Percentiles rank a stretch among this genome's conserved stretches.
Conservation (phyloP, 2,113 vertebrate species). For the Channa argus region DNA sequence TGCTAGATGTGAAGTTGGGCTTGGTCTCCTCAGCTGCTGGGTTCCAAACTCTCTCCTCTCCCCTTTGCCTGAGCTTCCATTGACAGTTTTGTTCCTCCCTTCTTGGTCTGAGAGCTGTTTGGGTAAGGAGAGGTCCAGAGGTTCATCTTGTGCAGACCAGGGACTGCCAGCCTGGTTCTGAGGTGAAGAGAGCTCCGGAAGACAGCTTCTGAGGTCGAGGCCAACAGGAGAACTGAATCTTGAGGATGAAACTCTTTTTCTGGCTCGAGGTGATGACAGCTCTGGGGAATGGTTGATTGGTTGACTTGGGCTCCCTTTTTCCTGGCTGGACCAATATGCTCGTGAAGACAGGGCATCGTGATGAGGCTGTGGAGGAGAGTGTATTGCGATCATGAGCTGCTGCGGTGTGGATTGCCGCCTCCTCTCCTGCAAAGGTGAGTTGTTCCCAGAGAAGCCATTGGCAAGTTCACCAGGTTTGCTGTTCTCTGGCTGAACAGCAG, state of each 20-base stretch:
- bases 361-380: conserved; percentile 66
- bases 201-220: conserved; percentile 71
- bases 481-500: conserved; percentile 52
- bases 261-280: conserved; percentile 65
- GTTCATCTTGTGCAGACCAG: conserved; percentile 79
- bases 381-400: conserved; percentile 76
- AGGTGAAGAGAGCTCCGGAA: conserved; percentile 58
- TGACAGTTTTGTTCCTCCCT: conserved; percentile 40
- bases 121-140: conserved; percentile 85
- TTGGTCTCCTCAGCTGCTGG: conserved; percentile 58
- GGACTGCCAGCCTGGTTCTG: conserved; percentile 47
- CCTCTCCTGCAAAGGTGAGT: conserved; percentile 69
- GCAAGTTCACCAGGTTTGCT: conserved; percentile 43
- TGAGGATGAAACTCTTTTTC: conserved; percentile 61
- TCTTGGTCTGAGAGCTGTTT: conserved; percentile 63
- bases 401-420: conserved; percentile 77
- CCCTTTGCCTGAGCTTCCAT: conserved; percentile 50
- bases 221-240: conserved; percentile 69
- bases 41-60: conserved; percentile 51
- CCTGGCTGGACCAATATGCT: conserved; percentile 66
- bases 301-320: conserved; percentile 68
- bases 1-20: conserved; percentile 59
- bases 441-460: conserved; percentile 72
- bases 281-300: conserved; percentile 56
- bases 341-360: conserved; percentile 47